Percentiles rank a stretch among this genome's conserved stretches.
Evolutionary conservation across 53 echinoderm and acorn worm genomes (phyloP).

Genomic region (Stichopus horrens): DNA sequence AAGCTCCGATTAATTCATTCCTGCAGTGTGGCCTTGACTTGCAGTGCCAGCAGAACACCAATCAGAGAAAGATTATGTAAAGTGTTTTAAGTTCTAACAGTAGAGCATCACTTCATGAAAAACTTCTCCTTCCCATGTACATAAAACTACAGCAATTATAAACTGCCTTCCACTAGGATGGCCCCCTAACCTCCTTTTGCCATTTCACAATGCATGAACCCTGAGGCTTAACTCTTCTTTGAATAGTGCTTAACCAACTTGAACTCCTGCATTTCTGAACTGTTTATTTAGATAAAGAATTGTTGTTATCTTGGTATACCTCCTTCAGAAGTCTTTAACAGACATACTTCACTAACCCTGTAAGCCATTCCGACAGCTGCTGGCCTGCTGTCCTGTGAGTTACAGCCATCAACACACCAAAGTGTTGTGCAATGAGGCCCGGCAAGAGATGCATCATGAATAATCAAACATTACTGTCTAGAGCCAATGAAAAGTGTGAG

Average conservation of each 20-base stretch:
- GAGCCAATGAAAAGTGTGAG: slow-evolving; percentile 12
- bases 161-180: no score
- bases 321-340: slow-evolving; percentile 1
- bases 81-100: no score
- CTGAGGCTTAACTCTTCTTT: background rate
- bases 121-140: no score
- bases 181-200: background rate
- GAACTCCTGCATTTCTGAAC: slow-evolving; percentile 24
- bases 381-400: slow-evolving; percentile 1
- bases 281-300: slow-evolving; percentile 38
- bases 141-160: no score
- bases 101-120: no score
- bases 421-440: background rate
- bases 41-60: no score
- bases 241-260: slow-evolving; percentile 29
- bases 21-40: no score
- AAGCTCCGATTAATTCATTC: no score
- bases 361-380: background rate
- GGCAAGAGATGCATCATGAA: background rate
- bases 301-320: slow-evolving; percentile 15
- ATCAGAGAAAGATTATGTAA: no score
- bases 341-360: slow-evolving; percentile 20
- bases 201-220: background rate
- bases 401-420: background rate
- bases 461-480: background rate